Conservation (phyloP, 2,113 vertebrate genomes). For the Vireo altiloquus region DNA sequence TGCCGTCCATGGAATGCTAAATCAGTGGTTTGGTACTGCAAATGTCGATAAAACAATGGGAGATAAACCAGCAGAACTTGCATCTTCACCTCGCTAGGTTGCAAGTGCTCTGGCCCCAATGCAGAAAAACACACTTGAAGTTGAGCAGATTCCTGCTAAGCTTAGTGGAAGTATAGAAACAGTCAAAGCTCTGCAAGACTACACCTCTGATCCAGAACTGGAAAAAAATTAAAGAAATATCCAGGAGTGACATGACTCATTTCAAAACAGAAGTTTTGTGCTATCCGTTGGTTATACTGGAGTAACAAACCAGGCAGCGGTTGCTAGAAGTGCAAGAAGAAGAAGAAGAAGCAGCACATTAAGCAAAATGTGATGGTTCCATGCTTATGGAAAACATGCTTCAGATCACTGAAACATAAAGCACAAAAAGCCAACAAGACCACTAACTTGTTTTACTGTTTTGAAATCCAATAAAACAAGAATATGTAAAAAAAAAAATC, state of each 20-base stretch:
- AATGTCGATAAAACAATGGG: background rate
- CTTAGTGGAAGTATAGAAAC: background rate
- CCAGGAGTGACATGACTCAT: background rate
- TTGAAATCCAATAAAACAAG: background rate
- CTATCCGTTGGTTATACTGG: background rate
- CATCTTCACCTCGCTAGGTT: accelerated
- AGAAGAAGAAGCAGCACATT: background rate
- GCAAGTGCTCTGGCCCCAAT: background rate
- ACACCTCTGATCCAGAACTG: background rate
- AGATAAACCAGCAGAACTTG: background rate
- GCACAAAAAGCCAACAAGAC: background rate
- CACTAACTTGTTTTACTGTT: background rate
- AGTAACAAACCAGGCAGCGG: background rate
- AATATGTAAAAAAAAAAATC: background rate
- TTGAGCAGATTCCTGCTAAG: background rate
- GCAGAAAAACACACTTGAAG: background rate
- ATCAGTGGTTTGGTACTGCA: background rate
- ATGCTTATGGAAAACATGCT: background rate
- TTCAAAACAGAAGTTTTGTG: background rate
- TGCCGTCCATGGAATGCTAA: background rate
- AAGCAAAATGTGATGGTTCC: background rate
- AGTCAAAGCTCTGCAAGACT: background rate
- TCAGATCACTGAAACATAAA: background rate
- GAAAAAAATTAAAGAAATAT: background rate
- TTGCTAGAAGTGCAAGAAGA: background rate